Evolutionary conservation across 2,797 vertebrate genomes (phyloP), one percentile per base, ranked within the genome.

Genomic region (Fistularia commersonii): DNA sequence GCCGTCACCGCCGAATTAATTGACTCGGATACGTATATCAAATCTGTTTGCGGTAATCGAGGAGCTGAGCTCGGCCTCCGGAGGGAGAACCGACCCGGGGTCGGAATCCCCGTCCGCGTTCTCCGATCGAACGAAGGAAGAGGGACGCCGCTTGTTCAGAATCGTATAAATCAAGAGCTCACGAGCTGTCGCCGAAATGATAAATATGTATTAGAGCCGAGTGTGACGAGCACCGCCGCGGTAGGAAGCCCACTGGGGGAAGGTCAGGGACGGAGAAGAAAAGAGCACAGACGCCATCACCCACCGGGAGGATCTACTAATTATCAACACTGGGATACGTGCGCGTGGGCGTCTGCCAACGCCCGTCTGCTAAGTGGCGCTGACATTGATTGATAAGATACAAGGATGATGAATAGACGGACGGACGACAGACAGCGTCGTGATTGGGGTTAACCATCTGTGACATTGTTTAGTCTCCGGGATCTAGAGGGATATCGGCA

Each of bases 251-350:
- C 80, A 57, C 72, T 45, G 54, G 80, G 79, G 82, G n/a, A 85
- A 86, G 85, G 87, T 87, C 85, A 88, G 63, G 69, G 60, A 64
- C 66, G 78, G 65, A 68, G 64, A 45, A 63, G 63, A 66, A 51
- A 55, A 50, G 71, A 69, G 72, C 69, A 51, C 7, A n/a, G 48
- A 64, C 63, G 78, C 44, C 6, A 78, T 79, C 71, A 3, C 73
- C 80, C 68, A 65, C 82, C 60, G 74, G 73, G 81, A 80, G 76
- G 81, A 79, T 79, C 66, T 69, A 83, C 81, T 85, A 88, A 88
- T 88, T 84, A 85, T 80, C 69, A 74, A 79, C 81, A 68, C 57
- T 58, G 71, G 80, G 78, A 82, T 66, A 67, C 63, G 68, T 39
- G 38, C 9, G 10, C 37, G 59, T 61, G 59, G 50, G 57, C 51